Base-by-base conservation (phyloP, 2,888 invertebrate species). In the Agrochola macilenta region DNA sequence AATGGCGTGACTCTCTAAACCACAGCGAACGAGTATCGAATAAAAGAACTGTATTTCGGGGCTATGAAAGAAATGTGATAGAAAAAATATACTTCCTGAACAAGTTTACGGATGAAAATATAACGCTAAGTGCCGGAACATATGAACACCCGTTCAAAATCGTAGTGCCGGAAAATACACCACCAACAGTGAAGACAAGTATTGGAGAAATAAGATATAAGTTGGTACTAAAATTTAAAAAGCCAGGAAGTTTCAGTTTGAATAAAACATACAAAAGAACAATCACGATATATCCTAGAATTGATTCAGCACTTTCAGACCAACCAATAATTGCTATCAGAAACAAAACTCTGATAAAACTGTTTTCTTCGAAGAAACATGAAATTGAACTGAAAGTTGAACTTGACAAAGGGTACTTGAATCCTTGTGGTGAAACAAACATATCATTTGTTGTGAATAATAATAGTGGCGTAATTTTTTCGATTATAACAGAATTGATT, bases 331-430 rank as follows among this genome's bases (percentile, higher is more conserved):
- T 52, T 23, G 66, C 68, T 43, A 30, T 3, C 4, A 3, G 76
- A 12, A 46, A 85, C 12, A 84, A 84, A 63, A 76, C 71, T 58
- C 23, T 83, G 0, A 5, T 52, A 3, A 60, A 79, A 58, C 23
- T 49, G 3, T 69, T 78, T 35, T 78, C 85, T 23, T 71, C 75
- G 1, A 72, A 72, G 23, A 66, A 70, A 9, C 74, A 82, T n/a
- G 72, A 81, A 54, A 71, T 74, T 12, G 65, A 39, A 0, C 1
- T 84, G 30, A 61, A 76, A 74, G 58, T 54, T 35, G 70, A 65
- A 61, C 70, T 85, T 5, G 83, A 84, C 0, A 85, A 65, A 63
- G 69, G 54, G 17, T 86, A 63, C 30, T 46, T 81, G n/a, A 70
- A 57, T 5, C 70, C 82, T 8, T n/a, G 23, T 20, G 60, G 63